These are phyloP conservation scores for Ophion obscuratus DNA, from an alignment of 2,888 invertebrate species.

Conservation along the genomic window DNA sequence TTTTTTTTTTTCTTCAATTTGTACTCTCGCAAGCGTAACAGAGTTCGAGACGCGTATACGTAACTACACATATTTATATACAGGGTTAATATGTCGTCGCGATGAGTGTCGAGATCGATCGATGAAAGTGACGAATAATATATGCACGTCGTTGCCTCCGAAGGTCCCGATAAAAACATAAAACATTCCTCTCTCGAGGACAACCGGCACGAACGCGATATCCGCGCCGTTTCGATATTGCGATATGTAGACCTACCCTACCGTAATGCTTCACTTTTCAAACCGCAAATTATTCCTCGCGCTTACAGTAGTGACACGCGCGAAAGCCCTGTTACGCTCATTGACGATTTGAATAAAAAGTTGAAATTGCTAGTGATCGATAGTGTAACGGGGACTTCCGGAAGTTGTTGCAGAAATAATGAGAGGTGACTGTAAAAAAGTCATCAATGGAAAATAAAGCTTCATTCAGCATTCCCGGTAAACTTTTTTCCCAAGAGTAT, in stretches of 20 bases:
- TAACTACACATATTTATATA: constrained; percentile 15
- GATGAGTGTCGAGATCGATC: constrained; percentile 60
- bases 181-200: constrained; percentile 54
- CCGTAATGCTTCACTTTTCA: neutral
- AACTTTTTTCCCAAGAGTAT: too few relatives aligned
- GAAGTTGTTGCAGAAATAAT: neutral
- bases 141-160: constrained; percentile 62
- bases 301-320: neutral
- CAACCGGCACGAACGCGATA: constrained; percentile 49
- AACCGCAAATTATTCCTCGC: neutral
- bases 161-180: constrained; percentile 65
- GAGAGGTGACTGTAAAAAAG: neutral
- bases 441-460: neutral
- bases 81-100: constrained; percentile 39
- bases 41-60: neutral
- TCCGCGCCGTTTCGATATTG: neutral
- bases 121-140: constrained; percentile 61
- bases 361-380: too few relatives aligned
- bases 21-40: too few relatives aligned
- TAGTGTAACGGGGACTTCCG: neutral
- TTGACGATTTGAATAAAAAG: too few relatives aligned
- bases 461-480: too few relatives aligned
- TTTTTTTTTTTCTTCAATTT: neutral
- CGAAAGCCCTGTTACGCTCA: neutral
- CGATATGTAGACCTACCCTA: neutral